These are phyloP conservation scores for Synaphobranchus kaupii DNA, from an alignment of 2,797 vertebrate species.

Conservation along the genomic window DNA sequence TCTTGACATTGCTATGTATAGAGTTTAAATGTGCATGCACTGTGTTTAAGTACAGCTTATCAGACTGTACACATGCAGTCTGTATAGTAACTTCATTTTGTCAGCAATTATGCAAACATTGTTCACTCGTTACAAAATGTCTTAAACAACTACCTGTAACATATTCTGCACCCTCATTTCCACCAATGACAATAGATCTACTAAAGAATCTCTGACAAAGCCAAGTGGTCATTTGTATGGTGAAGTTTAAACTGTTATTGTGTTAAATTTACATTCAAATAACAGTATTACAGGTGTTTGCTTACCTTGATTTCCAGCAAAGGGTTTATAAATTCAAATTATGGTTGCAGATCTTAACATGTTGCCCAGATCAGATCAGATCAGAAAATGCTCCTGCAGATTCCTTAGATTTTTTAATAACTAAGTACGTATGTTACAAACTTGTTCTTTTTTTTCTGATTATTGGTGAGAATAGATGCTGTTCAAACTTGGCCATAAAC, in stretches of 20 bases:
- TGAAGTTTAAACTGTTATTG: not conserved
- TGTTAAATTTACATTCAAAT: not conserved
- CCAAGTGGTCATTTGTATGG: not conserved
- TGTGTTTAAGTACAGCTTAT: not conserved
- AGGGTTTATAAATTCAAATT: too few species aligned
- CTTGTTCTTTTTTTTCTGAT: not conserved
- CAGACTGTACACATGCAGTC: not conserved
- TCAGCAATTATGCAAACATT: not conserved
- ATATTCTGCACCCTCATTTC: not conserved
- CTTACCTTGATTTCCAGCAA: too few species aligned
- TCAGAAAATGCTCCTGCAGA: too few species aligned
- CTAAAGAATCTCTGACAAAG: not conserved
- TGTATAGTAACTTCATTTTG: not conserved
- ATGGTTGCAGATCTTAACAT: too few species aligned
- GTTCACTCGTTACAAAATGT: not conserved
- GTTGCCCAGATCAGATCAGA: too few species aligned
- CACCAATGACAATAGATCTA: not conserved
- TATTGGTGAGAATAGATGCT: not conserved
- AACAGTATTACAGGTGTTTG: too few species aligned
- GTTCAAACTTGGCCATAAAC: not conserved
- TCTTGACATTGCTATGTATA: slow-evolving; percentile 45
- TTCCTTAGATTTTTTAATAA: too few species aligned
- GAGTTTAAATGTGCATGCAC: not conserved
- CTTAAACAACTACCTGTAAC: not conserved
- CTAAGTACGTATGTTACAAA: too few species aligned